Percentiles rank a stretch among this genome's conserved stretches.
Evolutionary conservation across 1,140 invertebrate genomes (phyloP).

Genomic region (Eubasilissa regina): DNA sequence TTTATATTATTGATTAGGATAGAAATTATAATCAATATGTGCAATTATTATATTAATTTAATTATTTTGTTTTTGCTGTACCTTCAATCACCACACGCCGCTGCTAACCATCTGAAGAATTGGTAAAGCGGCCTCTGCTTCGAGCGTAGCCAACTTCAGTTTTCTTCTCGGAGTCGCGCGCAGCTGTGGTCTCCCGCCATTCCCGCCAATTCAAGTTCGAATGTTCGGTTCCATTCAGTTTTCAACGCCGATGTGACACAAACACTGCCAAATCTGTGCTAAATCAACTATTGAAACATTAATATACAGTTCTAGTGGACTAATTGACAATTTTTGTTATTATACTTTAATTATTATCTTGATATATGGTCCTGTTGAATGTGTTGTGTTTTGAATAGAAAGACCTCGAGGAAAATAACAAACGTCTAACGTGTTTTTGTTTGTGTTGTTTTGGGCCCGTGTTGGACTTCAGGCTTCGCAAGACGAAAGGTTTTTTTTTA

Average conservation of each 20-base stretch:
- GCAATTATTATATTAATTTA: background rate
- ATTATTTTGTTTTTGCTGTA: background rate
- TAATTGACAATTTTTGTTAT: background rate
- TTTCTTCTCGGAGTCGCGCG: conserved; percentile 25
- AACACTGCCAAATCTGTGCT: background rate
- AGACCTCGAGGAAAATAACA: background rate
- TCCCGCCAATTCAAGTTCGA: background rate
- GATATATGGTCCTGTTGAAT: conserved; percentile 4
- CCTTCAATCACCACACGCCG: background rate
- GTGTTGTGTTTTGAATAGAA: conserved; percentile 9
- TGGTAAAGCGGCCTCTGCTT: background rate
- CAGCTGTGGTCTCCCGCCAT: conserved; percentile 1
- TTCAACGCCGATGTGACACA: conserved; percentile 5
- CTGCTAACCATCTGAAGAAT: conserved; percentile 22
- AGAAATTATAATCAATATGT: too few relatives aligned
- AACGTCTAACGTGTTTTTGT: conserved; percentile 4
- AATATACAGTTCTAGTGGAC: background rate
- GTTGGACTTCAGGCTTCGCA: background rate
- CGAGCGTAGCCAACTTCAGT: conserved; percentile 1
- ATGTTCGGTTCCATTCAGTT: background rate
- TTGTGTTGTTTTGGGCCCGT: background rate
- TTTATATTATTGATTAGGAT: too few relatives aligned
- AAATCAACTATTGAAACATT: background rate
- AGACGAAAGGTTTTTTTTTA: conserved; percentile 4
- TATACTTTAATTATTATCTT: too few relatives aligned